A percentile compares a stretch with the other conserved stretches of the same genome.
These are phyloP conservation scores for Oreochromis tanganicae DNA, from an alignment of 2,113 vertebrate genomes.

Conservation along the genomic window DNA sequence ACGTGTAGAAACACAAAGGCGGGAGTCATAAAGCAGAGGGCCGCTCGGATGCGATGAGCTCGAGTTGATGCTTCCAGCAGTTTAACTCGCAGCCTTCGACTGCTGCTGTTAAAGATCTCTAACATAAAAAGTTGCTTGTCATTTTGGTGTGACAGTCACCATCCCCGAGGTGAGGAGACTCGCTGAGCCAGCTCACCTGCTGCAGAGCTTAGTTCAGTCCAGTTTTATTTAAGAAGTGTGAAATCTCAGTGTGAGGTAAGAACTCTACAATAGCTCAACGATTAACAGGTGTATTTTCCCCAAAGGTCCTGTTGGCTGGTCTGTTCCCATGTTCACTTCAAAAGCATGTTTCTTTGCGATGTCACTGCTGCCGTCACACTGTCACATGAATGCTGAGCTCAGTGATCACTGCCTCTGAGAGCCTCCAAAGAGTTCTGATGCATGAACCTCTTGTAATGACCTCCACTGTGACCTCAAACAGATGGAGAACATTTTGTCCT, in stretches of 20 bases:
- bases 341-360: background rate
- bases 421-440: background rate
- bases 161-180: background rate
- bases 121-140: background rate
- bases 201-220: background rate
- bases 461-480: background rate
- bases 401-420: background rate
- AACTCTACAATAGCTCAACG: background rate
- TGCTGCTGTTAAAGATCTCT: background rate
- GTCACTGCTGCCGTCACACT: background rate
- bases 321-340: background rate
- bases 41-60: background rate
- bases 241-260: background rate
- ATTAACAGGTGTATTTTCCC: background rate
- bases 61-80: background rate
- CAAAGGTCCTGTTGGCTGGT: background rate
- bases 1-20: background rate
- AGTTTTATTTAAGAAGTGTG: background rate
- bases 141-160: background rate
- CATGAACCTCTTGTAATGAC: background rate
- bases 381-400: background rate
- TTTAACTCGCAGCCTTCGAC: background rate
- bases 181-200: background rate
- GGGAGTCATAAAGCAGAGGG: background rate
- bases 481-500: background rate